These are phyloP conservation scores for Chrysolina haemoptera DNA, from an alignment of 2,888 invertebrate genomes.

Conservation along the genomic window DNA sequence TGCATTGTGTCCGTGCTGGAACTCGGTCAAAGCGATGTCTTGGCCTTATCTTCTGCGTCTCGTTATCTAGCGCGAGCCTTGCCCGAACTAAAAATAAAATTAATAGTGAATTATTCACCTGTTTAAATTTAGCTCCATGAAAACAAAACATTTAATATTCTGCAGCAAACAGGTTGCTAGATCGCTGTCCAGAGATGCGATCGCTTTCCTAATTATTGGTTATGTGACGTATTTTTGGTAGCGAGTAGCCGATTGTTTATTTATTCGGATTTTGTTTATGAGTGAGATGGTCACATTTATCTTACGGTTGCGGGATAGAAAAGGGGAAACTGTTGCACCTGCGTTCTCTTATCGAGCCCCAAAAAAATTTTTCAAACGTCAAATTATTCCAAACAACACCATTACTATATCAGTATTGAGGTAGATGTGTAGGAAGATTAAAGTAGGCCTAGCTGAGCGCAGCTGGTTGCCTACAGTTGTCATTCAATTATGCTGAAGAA, in stretches of 20 bases:
- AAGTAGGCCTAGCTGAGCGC: too few relatives aligned
- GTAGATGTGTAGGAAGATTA: too few relatives aligned
- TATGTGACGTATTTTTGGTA: background rate
- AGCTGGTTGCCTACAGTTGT: too few relatives aligned
- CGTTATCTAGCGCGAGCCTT: slow-evolving; percentile 26
- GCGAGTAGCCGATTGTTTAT: background rate
- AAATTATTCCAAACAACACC: too few relatives aligned
- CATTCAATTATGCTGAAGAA: too few relatives aligned
- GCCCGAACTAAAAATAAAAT: slow-evolving; percentile 50
- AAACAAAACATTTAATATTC: slow-evolving; percentile 48
- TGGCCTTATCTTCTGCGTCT: slow-evolving; percentile 7
- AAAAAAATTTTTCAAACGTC: too few relatives aligned
- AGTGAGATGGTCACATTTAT: background rate
- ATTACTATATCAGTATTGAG: too few relatives aligned
- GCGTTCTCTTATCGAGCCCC: too few relatives aligned
- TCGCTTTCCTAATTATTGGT: background rate
- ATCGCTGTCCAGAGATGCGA: background rate
- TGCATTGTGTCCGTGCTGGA: slow-evolving; percentile 1
- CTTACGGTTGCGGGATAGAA: too few relatives aligned
- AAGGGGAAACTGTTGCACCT: too few relatives aligned
- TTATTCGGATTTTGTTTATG: background rate
- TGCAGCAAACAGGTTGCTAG: slow-evolving; percentile 49
- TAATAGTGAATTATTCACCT: slow-evolving; percentile 47
- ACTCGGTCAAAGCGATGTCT: background rate
- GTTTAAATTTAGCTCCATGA: slow-evolving; percentile 46